A percentile compares a stretch with the other conserved stretches of the same genome.
Evolutionary conservation across 2,113 vertebrate species (phyloP).

Genomic region (Laticauda colubrina): DNA sequence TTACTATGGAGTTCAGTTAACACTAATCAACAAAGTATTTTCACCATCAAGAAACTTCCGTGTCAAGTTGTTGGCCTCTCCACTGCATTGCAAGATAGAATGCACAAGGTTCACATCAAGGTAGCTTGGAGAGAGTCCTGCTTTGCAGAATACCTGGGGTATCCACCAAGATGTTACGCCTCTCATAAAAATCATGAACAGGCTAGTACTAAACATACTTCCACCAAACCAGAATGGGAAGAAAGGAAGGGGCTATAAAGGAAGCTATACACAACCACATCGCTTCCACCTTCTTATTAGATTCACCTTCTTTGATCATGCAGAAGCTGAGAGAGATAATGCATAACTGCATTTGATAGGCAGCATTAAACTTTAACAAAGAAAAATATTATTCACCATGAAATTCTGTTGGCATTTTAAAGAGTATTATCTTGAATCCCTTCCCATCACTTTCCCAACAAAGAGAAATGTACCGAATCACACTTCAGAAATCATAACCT

Average conservation of each 20-base stretch:
- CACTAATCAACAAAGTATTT: too few species aligned
- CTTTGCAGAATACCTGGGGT: not conserved
- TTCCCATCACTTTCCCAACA: not conserved
- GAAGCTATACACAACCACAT: not conserved
- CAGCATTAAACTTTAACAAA: constrained; percentile 17
- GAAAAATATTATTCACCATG: constrained; percentile 15
- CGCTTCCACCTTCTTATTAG: not conserved
- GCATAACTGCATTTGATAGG: not conserved
- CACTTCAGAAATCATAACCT: constrained; percentile 19
- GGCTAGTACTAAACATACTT: not conserved
- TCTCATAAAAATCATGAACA: not conserved
- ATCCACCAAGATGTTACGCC: not conserved
- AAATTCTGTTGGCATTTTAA: constrained; percentile 15
- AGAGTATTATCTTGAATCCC: constrained; percentile 3
- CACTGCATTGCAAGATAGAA: not conserved
- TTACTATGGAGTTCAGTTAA: not conserved
- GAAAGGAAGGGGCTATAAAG: not conserved
- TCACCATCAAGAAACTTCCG: not conserved
- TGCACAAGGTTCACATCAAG: not conserved
- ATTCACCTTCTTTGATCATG: not conserved
- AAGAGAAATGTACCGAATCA: not conserved
- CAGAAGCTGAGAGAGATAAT: not conserved
- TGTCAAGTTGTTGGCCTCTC: not conserved
- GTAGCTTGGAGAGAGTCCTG: not conserved
- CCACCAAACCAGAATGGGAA: not conserved